Base-by-base conservation (phyloP, 53 echinoderm and acorn worm genomes). In the Temnopleurus reevesii region DNA sequence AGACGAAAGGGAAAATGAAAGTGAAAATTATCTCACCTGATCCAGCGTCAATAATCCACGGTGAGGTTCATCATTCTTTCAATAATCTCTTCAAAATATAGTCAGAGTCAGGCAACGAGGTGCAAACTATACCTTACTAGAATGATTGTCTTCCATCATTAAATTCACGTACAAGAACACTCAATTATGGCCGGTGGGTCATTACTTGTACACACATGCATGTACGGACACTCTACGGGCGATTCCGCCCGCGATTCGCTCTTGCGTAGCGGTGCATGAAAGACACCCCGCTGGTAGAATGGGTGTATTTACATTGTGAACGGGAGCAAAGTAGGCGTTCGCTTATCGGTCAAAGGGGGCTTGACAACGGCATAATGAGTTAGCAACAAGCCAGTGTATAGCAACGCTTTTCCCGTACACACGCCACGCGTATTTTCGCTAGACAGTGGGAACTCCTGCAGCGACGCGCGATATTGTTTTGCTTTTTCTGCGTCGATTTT, bases 361-460 rank as follows among this genome's bases (percentile, higher is more conserved):
- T 87, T 87, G 88, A 71, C 71, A 90, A 90, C 90, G 31, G 89
- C 81, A 90, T 93, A 93, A 93, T 93, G 51, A 88, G 80, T 12
- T 93, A 93, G 88, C 88, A 87, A 87, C 90, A 90, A 85, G 77
- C 55, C 51, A 47, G 45, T 47, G 92, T 43, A 55, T 92, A 90
- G 93, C 93, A 93, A 93, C 93, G 51, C 64, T 57, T 77, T 27
- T 53, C 57, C 29, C 58, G 80, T 41, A 34, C 87, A 90, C 90
- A 90, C 77, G 88, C 88, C 88, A 87, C 71, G 49, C 88, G 49
- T 65, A 49, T 46, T 38, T 38, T 18, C 18, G 13, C 18, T 12
- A 45, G 12, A 21, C 60, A 17, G 6, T 31, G 5, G 83, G 28
- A 53, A 44, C 45, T 59, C 17, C 7, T 4, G 34, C 45, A 36